Evolutionary conservation across 2,797 vertebrate genomes (phyloP).

Genomic region (Rhinogobio ventralis): DNA sequence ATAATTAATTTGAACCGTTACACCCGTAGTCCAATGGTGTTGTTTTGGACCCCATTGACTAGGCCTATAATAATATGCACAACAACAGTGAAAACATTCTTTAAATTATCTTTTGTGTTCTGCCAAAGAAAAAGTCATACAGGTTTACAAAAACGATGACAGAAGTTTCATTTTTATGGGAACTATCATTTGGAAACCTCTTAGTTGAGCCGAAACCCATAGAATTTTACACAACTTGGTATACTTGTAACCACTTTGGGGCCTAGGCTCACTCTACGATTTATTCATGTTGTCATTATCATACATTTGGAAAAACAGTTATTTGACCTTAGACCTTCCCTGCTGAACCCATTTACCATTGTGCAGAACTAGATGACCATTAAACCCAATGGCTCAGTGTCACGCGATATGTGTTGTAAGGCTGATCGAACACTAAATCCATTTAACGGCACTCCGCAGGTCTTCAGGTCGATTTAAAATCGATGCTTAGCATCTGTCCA

Average conservation of each 20-base stretch:
- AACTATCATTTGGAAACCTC: not conserved
- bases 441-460: conserved; percentile 29
- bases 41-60: not conserved
- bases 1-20: no score
- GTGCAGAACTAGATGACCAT: not conserved
- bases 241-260: not conserved
- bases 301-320: not conserved
- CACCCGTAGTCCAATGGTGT: no score
- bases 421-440: conserved; percentile 6
- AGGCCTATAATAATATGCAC: not conserved
- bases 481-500: conserved; percentile 14
- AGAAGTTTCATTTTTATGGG: not conserved
- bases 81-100: not conserved
- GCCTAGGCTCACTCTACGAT: not conserved
- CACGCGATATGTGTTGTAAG: not conserved
- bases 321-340: not conserved
- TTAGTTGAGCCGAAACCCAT: not conserved
- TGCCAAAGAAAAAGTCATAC: not conserved
- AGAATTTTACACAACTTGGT: not conserved
- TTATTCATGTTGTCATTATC: not conserved
- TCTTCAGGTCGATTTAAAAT: conserved; percentile 29
- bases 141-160: not conserved
- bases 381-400: conserved; percentile 11
- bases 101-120: not conserved
- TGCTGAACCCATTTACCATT: not conserved